phyloP scores from a whole-genome alignment of 2,113 vertebrate genomes.

The Prunella himalayana region DNA sequence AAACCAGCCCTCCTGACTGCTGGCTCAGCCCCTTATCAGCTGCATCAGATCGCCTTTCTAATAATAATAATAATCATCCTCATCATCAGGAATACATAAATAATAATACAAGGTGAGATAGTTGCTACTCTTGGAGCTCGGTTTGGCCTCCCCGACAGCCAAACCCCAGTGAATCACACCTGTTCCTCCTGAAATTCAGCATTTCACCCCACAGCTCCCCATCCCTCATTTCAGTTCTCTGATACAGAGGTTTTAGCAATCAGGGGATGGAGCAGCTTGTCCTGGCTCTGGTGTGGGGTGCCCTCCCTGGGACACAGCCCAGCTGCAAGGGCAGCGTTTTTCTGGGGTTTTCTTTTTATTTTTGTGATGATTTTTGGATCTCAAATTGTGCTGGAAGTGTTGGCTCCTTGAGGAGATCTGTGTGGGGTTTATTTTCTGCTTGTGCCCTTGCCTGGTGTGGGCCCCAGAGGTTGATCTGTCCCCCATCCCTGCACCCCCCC shows the following conservation, averaged over 20 bases:
- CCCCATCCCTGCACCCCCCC: not conserved
- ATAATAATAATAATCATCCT: constrained; percentile 22
- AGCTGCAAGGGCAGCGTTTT: not conserved
- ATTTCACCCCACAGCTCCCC: not conserved
- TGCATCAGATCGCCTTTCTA: constrained; percentile 16
- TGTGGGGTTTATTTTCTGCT: not conserved
- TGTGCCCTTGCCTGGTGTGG: not conserved
- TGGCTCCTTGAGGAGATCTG: not conserved
- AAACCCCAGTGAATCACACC: constrained; percentile 1
- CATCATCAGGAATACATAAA: constrained; percentile 41
- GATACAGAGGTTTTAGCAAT: not conserved
- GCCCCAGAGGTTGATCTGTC: not conserved
- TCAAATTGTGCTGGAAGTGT: not conserved
- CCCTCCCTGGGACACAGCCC: not conserved
- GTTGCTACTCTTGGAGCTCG: not conserved
- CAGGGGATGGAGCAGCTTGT: not conserved
- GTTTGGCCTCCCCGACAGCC: not conserved
- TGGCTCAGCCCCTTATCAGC: not conserved
- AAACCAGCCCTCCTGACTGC: constrained; percentile 35
- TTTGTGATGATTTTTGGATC: not conserved
- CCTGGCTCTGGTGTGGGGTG: not conserved
- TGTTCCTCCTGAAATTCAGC: not conserved
- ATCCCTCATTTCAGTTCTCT: not conserved
- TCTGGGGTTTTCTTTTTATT: accelerated
- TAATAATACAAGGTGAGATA: constrained; percentile 36